Base-by-base conservation (phyloP, 1,140 invertebrate genomes). In the Drosophila chauvacae region DNA sequence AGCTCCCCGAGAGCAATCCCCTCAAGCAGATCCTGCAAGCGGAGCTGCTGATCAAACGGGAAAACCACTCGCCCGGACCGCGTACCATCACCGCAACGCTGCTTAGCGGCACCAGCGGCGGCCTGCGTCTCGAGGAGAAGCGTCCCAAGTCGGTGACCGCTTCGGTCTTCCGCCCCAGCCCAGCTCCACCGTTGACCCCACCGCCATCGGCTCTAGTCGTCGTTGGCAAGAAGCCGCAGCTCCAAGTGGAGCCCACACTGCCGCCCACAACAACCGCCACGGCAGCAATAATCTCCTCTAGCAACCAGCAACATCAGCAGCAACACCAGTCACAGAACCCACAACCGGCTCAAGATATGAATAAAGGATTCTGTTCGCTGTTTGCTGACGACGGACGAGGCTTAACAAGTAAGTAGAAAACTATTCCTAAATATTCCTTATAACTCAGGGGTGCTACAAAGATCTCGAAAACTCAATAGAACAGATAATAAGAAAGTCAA, bases 271-370 rank as follows among this genome's bases (percentile, higher is more conserved):
- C 82, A 58, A 91, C 90, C 58, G 62, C 90, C 74, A 77, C 82
- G 69, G 71, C 91, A 47, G 81, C 84, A 51, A 81, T 90, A 20
- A 45, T 90, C 50, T 80, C 68, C 57, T 80, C 69, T 3, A 83
- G 84, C 69, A 88, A 88, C 53, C 77, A 71, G 58, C 80, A 75
- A 9, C 14, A 48, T 4, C 45, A 48, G 4, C 73, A 84, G 26
- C 78, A 73, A 56, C 80, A 65, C 47, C 91, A 63, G 76, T 93
- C 65, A 81, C 92, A 58, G 71, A 93, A 47, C 82, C 81, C 56
- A 64, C 70, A 65, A 78, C 95, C 96, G 90, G 96, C 97, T 66
- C 95, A 97, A 94, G 97, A 98, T 93, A 98, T 98, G 97, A 97
- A 97, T 93, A 97, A 97, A 93, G 97, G 96, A 83, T 98, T 97